Base-by-base conservation (phyloP, 2,113 vertebrate genomes). In the Glaucomys volans region DNA sequence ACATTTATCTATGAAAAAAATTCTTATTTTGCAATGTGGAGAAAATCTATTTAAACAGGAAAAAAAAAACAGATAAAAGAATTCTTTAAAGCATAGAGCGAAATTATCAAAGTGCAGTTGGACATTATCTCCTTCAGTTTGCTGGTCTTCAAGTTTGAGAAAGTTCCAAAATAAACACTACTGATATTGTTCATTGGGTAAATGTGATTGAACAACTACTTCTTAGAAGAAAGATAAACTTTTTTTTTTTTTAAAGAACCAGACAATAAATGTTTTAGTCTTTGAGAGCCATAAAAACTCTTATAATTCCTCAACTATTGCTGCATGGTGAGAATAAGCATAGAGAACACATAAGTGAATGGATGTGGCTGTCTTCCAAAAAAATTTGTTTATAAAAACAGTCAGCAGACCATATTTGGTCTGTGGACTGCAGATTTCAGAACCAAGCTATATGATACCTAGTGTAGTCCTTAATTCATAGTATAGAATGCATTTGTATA, bases 11-110 rank as follows among this genome's bases (percentile, higher is more conserved):
- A 42, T 57, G 40, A 66, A 11, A 90, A 95, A 92, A 91, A 50
- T 14, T 64, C 18, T 74, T 66, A 89, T n/a, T 88, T 74, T 95
- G 5, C 12, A 86, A 82, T 47, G 54, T 89, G 72, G 40, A 95
- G 12, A 85, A 42, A 91, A 50, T 83, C 40, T 86, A 77, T n/a
- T 89, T 90, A 92, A 90, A 50, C 24, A 40, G 47, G 8, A 44
- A 40, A 80, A 30, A 32, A n/a, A 32, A 11, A 66, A 24, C 6
- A 94, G 37, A 16, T 95, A 37, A 42, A 64, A 92, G 8, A 6
- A 57, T 35, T 7, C 16, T 4, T 57, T 12, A 94, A 83, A 30
- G n/a, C n/a, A 74, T 17, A 59, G 2, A 91, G 8, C 9, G 54
- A 90, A 81, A 66, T 87, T 74, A 74, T 28, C 5, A 62, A 52